Evolutionary conservation across 2,113 vertebrate species (phyloP), one percentile per base, ranked within the genome.

Genomic region (Semicossyphus pulcher): DNA sequence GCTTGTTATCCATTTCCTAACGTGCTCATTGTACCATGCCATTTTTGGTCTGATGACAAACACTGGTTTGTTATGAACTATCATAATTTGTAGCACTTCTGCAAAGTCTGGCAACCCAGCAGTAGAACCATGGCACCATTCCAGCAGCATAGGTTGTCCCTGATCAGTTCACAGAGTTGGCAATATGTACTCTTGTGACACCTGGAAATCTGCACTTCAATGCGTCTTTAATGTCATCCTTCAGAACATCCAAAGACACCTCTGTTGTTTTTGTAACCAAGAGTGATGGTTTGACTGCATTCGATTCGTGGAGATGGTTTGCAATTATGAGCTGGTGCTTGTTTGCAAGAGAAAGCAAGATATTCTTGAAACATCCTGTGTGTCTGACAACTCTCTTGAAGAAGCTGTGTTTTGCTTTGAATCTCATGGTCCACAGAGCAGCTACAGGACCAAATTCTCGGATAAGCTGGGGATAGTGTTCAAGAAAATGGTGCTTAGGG

Each of bases 321-420:
- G 57, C 57, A 41, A 61, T 4, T 52, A 58, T 47, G 21, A 58
- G 53, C 52, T 48, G 66, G 29, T 26, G 66, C 21, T 69, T 57
- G 5, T 15, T 69, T 47, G 66, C 66, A 56, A 69, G 51, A 20
- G 52, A 36, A 20, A 57, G 39, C 28, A 69, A 28, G 34, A 52
- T 52, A 39, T 65, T 65, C 23, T 45, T 39, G 32, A 65, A 69
- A 69, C 41, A 58, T 12, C 53, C 41, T 9, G 59, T 71, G 3
- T 68, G 65, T n/a, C 41, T 44, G 25, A 85, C 45, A 3, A 57
- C 8, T 32, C 48, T 67, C 37, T 67, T 23, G 3, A 53, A 54
- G 7, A 67, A 67, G 25, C 47, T 45, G 31, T 61, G 61, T 81
- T 80, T 1, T 31, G 73, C 77, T 44, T 77, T 36, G 15, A 54